Conservation (phyloP, 2,113 vertebrate species). For the Corythoichthys haematopterus region DNA sequence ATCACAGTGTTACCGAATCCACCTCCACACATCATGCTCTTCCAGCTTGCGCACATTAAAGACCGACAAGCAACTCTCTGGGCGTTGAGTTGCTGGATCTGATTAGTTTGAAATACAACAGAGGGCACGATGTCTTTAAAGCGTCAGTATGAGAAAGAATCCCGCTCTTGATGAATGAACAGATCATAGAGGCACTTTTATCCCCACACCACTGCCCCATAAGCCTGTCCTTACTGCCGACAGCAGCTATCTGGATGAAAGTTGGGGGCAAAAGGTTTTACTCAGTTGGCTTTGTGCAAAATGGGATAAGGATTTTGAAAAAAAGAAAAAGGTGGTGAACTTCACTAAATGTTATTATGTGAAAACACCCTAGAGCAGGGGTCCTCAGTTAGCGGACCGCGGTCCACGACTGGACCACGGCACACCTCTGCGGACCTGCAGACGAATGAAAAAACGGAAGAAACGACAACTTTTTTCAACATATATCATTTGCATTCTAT, state of each 20-base stretch:
- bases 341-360: constrained; percentile 40
- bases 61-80: constrained; percentile 1
- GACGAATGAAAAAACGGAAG: no score
- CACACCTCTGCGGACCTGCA: no score
- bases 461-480: no score
- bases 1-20: constrained; percentile 26
- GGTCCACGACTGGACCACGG: no score
- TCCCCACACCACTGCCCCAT: neutral
- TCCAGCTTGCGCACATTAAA: constrained; percentile 16
- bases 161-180: neutral
- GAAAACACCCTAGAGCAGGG: constrained; percentile 16
- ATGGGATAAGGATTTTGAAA: constrained; percentile 3
- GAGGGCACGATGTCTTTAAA: neutral
- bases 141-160: constrained; percentile 11
- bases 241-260: constrained; percentile 47
- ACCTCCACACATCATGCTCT: constrained; percentile 41
- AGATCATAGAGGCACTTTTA: neutral
- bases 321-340: constrained; percentile 26
- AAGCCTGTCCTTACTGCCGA: constrained; percentile 21
- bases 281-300: constrained; percentile 19
- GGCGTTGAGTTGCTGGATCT: constrained; percentile 13
- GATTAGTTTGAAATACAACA: constrained; percentile 28
- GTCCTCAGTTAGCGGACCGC: no score
- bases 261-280: constrained; percentile 30
- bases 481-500: no score